Percentiles rank a stretch among this genome's conserved stretches.
Conservation (phyloP, 2,113 vertebrate genomes). For the Anarhynchus alexandrinus region DNA sequence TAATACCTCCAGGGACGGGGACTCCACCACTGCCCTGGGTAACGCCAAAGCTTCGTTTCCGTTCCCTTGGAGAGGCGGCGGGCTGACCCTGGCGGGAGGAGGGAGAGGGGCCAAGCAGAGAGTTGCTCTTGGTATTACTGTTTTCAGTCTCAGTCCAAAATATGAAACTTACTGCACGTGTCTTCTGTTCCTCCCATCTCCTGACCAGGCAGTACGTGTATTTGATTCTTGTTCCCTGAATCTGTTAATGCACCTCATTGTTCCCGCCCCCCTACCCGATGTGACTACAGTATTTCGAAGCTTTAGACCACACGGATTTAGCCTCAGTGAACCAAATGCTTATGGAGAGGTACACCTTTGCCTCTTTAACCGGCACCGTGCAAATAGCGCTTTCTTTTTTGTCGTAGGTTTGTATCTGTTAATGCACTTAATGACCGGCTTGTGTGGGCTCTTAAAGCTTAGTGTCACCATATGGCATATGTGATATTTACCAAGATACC, state of each 20-base stretch:
- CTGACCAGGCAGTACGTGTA: neutral
- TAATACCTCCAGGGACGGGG: too few relatives aligned
- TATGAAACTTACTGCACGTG: neutral
- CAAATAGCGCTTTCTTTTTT: neutral
- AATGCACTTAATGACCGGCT: neutral
- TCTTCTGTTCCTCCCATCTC: neutral
- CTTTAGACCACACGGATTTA: neutral
- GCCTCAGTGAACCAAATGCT: neutral
- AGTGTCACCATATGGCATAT: too few relatives aligned
- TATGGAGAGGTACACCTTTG: neutral
- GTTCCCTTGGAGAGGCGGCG: neutral
- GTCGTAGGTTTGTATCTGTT: neutral
- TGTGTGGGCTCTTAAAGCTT: neutral
- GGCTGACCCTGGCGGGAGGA: neutral
- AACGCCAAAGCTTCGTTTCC: neutral
- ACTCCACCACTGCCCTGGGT: too few relatives aligned
- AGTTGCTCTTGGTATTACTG: neutral
- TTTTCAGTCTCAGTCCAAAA: neutral
- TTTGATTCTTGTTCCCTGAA: neutral
- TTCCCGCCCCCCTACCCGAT: accelerated
- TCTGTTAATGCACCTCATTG: neutral
- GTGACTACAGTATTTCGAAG: neutral
- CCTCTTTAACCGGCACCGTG: neutral
- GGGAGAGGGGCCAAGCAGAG: neutral
- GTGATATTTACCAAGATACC: neutral